Evolutionary conservation across 2,113 vertebrate genomes (phyloP).

Genomic region (Urocolius indicus): DNA sequence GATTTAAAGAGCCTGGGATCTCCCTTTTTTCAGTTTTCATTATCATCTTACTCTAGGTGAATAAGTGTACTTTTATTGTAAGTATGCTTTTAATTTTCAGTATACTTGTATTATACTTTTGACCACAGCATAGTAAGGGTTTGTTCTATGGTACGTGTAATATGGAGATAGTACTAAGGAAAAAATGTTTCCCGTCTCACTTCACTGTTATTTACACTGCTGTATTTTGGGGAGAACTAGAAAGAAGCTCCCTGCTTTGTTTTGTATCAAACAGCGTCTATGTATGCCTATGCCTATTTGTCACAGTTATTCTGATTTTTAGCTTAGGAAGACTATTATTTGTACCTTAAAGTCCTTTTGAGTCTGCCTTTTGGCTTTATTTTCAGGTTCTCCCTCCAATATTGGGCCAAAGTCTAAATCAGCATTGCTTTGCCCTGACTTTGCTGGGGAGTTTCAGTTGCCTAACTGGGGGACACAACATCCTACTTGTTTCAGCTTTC

Average conservation of each 20-base stretch:
- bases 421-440: not conserved
- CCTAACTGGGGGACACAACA: not conserved
- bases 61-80: too few species aligned
- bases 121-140: not conserved
- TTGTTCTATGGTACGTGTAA: not conserved
- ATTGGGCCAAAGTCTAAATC: not conserved
- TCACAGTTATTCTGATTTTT: not conserved
- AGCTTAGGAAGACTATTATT: not conserved
- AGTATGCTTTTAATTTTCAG: too few species aligned
- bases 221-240: not conserved
- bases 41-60: too few species aligned
- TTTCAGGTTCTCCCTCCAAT: not conserved
- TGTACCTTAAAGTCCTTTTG: not conserved
- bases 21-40: not conserved
- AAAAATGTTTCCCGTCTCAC: not conserved
- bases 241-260: not conserved
- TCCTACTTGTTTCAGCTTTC: not conserved
- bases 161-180: too few species aligned
- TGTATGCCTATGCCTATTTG: not conserved
- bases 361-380: not conserved
- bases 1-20: not conserved
- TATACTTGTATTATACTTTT: not conserved
- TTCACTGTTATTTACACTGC: not conserved
- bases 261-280: not conserved
- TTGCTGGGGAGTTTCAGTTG: not conserved